These are phyloP conservation scores for Prosapia bicincta DNA, from an alignment of 2,888 invertebrate genomes.

Conservation along the genomic window DNA sequence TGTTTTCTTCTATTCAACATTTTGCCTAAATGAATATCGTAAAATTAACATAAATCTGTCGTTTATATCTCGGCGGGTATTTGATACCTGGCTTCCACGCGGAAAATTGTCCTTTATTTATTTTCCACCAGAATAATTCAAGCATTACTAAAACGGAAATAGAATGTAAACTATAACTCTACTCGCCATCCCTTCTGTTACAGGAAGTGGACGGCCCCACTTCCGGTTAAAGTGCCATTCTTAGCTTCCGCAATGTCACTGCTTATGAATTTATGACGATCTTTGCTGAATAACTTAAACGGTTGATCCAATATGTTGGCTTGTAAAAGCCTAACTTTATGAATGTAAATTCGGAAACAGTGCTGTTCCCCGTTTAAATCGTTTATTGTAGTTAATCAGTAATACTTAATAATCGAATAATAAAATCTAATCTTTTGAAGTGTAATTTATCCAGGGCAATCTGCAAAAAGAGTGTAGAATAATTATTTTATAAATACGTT, in stretches of 20 bases:
- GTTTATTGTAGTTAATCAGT: no score
- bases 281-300: neutral
- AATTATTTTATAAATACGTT: no score
- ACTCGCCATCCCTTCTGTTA: neutral
- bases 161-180: slow-evolving; percentile 2
- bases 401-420: no score
- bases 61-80: neutral
- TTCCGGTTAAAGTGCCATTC: neutral
- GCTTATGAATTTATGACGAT: neutral
- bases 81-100: neutral
- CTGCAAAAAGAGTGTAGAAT: no score
- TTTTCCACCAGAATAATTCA: neutral
- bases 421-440: no score
- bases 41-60: no score
- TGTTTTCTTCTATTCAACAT: no score
- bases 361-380: no score
- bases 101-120: neutral
- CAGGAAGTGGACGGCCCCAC: neutral
- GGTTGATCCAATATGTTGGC: neutral
- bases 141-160: neutral
- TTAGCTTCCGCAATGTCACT: neutral
- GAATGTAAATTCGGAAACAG: no score
- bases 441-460: no score
- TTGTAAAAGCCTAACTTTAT: no score
- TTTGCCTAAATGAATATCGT: no score